phyloP scores from a whole-genome alignment of 2,113 vertebrate species.

The Ammodramus savannarum region DNA sequence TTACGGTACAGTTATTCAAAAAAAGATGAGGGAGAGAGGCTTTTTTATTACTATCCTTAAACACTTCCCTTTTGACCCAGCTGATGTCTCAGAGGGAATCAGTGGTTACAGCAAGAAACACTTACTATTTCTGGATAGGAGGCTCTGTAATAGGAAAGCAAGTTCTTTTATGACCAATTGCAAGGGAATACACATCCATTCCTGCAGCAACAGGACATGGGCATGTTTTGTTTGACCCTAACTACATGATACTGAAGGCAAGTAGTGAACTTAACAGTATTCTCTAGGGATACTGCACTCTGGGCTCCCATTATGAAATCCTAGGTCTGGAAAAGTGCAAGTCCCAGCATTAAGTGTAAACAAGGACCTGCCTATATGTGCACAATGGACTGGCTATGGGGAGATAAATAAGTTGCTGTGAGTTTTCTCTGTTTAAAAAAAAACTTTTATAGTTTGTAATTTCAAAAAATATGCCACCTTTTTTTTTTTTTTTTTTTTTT shows the following conservation, averaged over 20 bases:
- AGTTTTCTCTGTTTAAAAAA: neutral
- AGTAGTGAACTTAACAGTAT: neutral
- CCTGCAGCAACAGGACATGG: neutral
- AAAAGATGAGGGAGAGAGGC: neutral
- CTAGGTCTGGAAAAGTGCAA: neutral
- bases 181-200: neutral
- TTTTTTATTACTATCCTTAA: neutral
- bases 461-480: neutral
- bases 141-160: neutral
- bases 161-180: neutral
- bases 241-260: neutral
- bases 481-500: neutral
- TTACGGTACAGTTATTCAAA: neutral
- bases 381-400: neutral
- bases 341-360: neutral
- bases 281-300: neutral
- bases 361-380: neutral
- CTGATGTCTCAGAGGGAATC: neutral
- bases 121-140: neutral
- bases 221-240: neutral
- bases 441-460: neutral
- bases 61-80: neutral
- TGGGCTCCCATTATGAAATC: neutral
- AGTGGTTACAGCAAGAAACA: neutral
- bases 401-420: neutral